These are phyloP conservation scores for Tribolium madens DNA, from an alignment of 1,140 invertebrate genomes.

Conservation along the genomic window DNA sequence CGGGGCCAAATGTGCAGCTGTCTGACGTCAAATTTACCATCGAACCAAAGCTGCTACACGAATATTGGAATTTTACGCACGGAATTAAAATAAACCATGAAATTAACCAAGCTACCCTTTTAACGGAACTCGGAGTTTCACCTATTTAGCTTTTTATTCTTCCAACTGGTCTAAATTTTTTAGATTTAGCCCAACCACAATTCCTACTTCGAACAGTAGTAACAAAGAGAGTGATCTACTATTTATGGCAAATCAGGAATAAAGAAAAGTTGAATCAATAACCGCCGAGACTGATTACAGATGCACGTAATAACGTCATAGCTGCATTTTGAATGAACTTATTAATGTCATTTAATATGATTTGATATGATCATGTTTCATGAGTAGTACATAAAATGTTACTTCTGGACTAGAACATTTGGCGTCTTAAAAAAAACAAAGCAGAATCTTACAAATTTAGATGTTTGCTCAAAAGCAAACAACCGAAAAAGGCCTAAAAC, in stretches of 20 bases:
- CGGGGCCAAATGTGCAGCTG: slow-evolving; percentile 35
- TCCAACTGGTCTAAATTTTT: slow-evolving; percentile 1
- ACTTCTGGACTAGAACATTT: no score
- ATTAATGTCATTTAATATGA: slow-evolving; percentile 1
- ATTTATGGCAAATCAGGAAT: not conserved
- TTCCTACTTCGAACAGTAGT: not conserved
- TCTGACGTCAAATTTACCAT: slow-evolving; percentile 24
- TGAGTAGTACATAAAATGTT: no score
- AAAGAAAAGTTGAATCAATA: slow-evolving; percentile 24
- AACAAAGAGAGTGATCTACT: slow-evolving; percentile 18
- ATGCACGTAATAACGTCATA: slow-evolving; percentile 20
- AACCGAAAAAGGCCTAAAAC: no score
- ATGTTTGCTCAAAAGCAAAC: no score
- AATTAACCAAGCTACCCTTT: slow-evolving; percentile 10
- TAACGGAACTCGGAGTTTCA: not conserved
- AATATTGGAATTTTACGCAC: slow-evolving; percentile 5
- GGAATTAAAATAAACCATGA: slow-evolving; percentile 21
- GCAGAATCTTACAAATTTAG: no score
- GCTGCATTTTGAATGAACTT: not conserved
- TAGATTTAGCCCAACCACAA: not conserved
- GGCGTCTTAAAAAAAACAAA: no score
- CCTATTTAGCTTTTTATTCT: not conserved
- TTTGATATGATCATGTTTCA: slow-evolving; percentile 19
- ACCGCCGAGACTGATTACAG: slow-evolving; percentile 19
- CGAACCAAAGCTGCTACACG: slow-evolving; percentile 4